A percentile compares a stretch with the other conserved stretches of the same genome.
These are phyloP conservation scores for Dendrolimus pini DNA, from an alignment of 2,888 invertebrate genomes.

Conservation along the genomic window DNA sequence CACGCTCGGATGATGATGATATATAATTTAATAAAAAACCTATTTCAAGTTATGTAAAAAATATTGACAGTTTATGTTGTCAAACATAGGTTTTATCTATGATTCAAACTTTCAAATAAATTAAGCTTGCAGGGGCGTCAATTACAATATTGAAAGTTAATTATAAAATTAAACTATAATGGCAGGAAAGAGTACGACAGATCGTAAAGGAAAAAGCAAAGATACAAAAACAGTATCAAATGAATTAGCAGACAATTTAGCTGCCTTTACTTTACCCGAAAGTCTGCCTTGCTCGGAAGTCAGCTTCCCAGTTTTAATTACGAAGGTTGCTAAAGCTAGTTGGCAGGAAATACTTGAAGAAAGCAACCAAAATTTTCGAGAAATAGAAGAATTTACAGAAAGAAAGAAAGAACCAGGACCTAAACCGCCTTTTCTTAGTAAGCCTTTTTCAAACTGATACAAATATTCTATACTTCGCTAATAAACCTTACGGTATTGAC, in stretches of 20 bases:
- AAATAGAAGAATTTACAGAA: constrained; percentile 39
- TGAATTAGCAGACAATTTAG: constrained; percentile 32
- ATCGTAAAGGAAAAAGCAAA: constrained; percentile 47
- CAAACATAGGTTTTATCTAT: too few species aligned
- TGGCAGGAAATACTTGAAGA: constrained; percentile 54
- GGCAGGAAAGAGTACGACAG: constrained; percentile 41
- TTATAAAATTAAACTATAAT: constrained; percentile 20
- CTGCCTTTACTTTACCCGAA: constrained; percentile 49
- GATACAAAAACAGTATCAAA: constrained; percentile 26
- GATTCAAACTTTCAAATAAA: too few species aligned
- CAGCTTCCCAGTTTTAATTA: constrained; percentile 46
- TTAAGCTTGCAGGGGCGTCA: too few species aligned
- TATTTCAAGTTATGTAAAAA: too few species aligned
- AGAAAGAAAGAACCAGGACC: constrained; percentile 29
- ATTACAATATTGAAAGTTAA: background rate
- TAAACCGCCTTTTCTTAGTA: constrained; percentile 53
- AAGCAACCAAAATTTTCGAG: constrained; percentile 30
- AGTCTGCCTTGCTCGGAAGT: constrained; percentile 60
- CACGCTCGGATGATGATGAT: too few species aligned
- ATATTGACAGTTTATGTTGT: too few species aligned
- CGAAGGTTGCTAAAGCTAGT: constrained; percentile 30
- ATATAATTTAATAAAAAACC: too few species aligned
- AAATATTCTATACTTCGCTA: too few species aligned
- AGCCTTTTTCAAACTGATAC: constrained; percentile 7
- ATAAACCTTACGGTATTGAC: too few species aligned